Conservation (phyloP, 64 coral and sea anemone genomes). For the Montipora capricornis region DNA sequence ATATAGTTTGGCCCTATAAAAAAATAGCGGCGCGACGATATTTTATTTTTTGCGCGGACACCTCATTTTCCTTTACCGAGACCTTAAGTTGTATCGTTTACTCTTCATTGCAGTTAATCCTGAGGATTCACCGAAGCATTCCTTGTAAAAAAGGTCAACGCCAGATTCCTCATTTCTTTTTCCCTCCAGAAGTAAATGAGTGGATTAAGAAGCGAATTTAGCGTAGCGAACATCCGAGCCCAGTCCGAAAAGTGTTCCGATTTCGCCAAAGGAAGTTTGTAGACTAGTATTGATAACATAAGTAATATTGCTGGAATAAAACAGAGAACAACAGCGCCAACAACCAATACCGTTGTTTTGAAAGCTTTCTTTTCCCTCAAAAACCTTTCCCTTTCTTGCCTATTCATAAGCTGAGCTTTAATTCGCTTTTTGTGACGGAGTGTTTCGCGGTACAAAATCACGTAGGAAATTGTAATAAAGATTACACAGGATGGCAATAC, state of each 20-base stretch:
- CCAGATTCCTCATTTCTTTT: neutral
- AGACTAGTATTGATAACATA: neutral
- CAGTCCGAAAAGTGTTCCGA: neutral
- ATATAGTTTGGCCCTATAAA: too few species aligned
- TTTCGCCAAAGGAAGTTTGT: neutral
- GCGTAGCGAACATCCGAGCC: neutral
- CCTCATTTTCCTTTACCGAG: too few species aligned
- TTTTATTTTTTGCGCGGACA: too few species aligned
- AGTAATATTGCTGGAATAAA: neutral
- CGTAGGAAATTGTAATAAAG: neutral
- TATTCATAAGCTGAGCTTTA: neutral
- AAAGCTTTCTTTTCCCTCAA: neutral
- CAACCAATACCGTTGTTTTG: neutral
- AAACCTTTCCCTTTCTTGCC: neutral
- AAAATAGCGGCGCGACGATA: too few species aligned
- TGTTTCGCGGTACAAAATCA: slow-evolving; percentile 2
- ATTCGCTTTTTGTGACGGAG: neutral
- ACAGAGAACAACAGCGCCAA: neutral
- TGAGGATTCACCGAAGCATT: neutral
- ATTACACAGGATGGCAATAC: neutral
- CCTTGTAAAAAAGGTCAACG: neutral
- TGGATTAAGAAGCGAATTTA: slow-evolving; percentile 19
- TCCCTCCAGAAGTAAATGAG: slow-evolving; percentile 13
- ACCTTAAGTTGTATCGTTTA: too few species aligned
- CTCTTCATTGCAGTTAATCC: neutral